Evolutionary conservation across 1,140 invertebrate genomes (phyloP), one percentile per base, ranked within the genome.

Genomic region (Atta colombica): DNA sequence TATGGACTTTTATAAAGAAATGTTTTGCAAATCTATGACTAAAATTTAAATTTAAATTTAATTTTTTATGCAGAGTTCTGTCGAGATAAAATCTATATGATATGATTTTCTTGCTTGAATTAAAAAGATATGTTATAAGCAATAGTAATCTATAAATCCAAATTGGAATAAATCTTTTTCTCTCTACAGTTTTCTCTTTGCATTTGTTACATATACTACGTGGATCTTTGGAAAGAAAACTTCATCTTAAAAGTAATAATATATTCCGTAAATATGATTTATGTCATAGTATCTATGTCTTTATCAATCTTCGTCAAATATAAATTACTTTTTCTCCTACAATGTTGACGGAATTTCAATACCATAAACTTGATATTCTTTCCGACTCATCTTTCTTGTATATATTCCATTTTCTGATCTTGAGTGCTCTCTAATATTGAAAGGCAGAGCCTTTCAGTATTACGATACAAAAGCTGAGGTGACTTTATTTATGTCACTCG

Each of bases 251-350:
- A 58, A 75, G 21, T 21, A 75, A 45, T 63, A 45, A 28, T 12
- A 63, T n/a, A 77, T 10, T 45, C 7, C 39, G n/a, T 18, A 28
- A 61, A 61, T 61, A 63, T 77, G 45, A 77, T 28, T 14, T 49
- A 49, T 45, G 18, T 35, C 31, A 14, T 35, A 49, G 21, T 63
- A 18, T 45, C 39, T 10, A 45, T 45, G 39, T 45, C n/a, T 63
- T 45, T 77, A 14, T 61, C 31, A 77, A 45, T 77, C 31, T 63
- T 61, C 10, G 35, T 45, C 58, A 53, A 28, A 28, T 31, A 53
- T 72, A 55, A 21, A 66, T 78, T 35, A 45, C 3, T 1, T 2
- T 78, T 66, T 7, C 63, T 66, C 8, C 18, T 25, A 68, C 10
- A 60, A 5, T n/a, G 31, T 39, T 7, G 16, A n/a, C 18, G 16